A percentile compares a stretch with the other conserved stretches of the same genome.
Conservation (phyloP, 2,888 invertebrate species). For the Idaea aversata region DNA sequence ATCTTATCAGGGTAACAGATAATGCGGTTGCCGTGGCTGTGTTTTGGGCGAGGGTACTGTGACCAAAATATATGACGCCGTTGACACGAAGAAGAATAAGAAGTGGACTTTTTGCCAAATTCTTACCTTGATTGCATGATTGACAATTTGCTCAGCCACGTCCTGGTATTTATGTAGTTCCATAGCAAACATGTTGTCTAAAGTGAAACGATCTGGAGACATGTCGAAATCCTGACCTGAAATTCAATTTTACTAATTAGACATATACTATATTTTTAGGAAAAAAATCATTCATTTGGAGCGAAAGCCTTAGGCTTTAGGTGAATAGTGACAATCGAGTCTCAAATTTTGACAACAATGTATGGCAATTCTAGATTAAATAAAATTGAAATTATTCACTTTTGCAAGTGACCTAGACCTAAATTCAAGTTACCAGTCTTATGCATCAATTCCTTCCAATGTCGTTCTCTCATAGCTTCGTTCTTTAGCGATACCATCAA, state of each 20-base stretch:
- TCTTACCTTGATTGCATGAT: slow-evolving; percentile 88
- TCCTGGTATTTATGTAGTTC: slow-evolving; percentile 92
- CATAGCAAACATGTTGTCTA: slow-evolving; percentile 96
- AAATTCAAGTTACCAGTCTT: slow-evolving; percentile 83
- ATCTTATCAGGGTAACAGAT: too few species aligned
- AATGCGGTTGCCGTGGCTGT: too few species aligned
- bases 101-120: background rate
- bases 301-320: too few species aligned
- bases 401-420: too few species aligned
- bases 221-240: slow-evolving; percentile 90
- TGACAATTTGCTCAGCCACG: slow-evolving; percentile 92
- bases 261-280: background rate
- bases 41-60: too few species aligned
- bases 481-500: slow-evolving; percentile 95
- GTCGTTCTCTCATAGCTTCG: slow-evolving; percentile 92
- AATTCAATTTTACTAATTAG: slow-evolving; percentile 23
- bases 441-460: slow-evolving; percentile 94
- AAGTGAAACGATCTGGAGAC: slow-evolving; percentile 92
- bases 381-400: background rate
- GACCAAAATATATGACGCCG: too few species aligned
- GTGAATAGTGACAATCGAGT: too few species aligned
- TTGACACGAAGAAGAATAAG: too few species aligned
- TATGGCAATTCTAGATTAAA: background rate
- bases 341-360: slow-evolving; percentile 2
- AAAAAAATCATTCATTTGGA: too few species aligned